Base-by-base conservation (phyloP, 2,113 vertebrate genomes). In the Microtus ochrogaster region DNA sequence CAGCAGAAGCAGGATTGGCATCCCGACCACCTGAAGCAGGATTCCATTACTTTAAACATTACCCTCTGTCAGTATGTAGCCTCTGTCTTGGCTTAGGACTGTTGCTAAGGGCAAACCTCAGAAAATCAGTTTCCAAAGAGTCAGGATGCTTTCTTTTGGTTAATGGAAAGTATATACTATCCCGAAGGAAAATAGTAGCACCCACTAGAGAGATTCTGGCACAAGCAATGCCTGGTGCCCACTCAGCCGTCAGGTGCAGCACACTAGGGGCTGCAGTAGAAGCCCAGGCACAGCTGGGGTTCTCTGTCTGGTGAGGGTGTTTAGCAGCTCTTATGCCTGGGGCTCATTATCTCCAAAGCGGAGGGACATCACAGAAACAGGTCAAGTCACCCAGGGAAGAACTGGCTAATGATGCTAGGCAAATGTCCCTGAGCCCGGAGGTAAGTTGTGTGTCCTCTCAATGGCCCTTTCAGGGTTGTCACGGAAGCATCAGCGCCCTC, bases 321-420 rank as follows among this genome's bases (percentile, higher is more conserved):
- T 90, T 55, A 95, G 72, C 78, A 90, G 79, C 39, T 95, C 74
- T 52, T 4, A 28, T 66, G 82, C 44, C 76, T 70, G 52, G 89
- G 70, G 21, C 82, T 96, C 92, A 78, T 91, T 95, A 97, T 41
- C 39, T 91, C 44, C 55, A 83, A 95, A 93, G 33, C 76, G 90
- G 72, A 76, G 2, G 2, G 66, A 78, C 55, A 61, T 89, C 84
- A 95, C 33, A 94, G 79, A 94, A 90, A 81, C n/a, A 36, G 90
- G 73, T 55, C 30, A 76, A 91, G 74, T 93, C 58, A 90, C 39
- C 36, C 6, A 44, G 44, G 83, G 70, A 93, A 96, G 49, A 93
- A 82, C 7, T 89, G 49, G 44, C 76, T 93, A 92, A 91, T 87
- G 87, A 94, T 44, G 74, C 24, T 36, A 77, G 47, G 39, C 49